Percentiles rank a stretch among this genome's conserved stretches.
Evolutionary conservation across 2,888 invertebrate genomes (phyloP).

Genomic region (Acleris sparsana): DNA sequence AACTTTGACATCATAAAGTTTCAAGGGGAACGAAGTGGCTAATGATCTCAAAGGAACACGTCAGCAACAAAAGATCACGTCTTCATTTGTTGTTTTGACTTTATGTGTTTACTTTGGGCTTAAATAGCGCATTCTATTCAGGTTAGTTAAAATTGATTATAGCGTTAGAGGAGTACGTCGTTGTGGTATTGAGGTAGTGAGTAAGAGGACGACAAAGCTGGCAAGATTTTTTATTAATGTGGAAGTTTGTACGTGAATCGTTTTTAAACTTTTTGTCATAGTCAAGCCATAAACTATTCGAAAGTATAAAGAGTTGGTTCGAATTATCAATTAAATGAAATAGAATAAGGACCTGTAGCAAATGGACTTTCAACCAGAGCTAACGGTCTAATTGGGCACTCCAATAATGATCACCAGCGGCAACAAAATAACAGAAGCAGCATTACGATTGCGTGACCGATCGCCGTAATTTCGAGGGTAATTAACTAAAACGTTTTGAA

Average conservation of each 20-base stretch:
- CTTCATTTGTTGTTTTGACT: too few relatives aligned
- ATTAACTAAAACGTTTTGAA: slow-evolving; percentile 63
- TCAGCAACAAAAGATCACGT: not conserved
- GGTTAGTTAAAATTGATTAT: too few relatives aligned
- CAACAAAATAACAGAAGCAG: slow-evolving; percentile 22
- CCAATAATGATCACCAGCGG: slow-evolving; percentile 3
- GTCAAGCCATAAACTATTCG: too few relatives aligned
- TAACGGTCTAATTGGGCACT: slow-evolving; percentile 13
- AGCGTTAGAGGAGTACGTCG: too few relatives aligned
- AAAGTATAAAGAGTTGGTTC: not conserved
- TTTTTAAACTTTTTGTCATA: too few relatives aligned
- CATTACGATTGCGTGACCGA: slow-evolving; percentile 60
- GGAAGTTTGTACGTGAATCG: too few relatives aligned
- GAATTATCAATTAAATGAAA: not conserved
- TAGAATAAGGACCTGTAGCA: not conserved
- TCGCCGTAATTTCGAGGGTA: slow-evolving; percentile 64
- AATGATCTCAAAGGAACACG: too few relatives aligned
- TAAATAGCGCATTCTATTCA: too few relatives aligned
- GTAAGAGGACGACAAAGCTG: too few relatives aligned
- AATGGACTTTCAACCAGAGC: not conserved
- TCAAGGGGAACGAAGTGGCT: not conserved
- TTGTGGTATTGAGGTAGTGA: too few relatives aligned
- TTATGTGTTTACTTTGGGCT: too few relatives aligned
- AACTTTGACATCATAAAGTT: slow-evolving; percentile 3
- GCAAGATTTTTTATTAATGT: too few relatives aligned